Evolutionary conservation across 2,113 vertebrate genomes (phyloP), one percentile per base, ranked within the genome.

Genomic region (Pachypanchax playfairii): DNA sequence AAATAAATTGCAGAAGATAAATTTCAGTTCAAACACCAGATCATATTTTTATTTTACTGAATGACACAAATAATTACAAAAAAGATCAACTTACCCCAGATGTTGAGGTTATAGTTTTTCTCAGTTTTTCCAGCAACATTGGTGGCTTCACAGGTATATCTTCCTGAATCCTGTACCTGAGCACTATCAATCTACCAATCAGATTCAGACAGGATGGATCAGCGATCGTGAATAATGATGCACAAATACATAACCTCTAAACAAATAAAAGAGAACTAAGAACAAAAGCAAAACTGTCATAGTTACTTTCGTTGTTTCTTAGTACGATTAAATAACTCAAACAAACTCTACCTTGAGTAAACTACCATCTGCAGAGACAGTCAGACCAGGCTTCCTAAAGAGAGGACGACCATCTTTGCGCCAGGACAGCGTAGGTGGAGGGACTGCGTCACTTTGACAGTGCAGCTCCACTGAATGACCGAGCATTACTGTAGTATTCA

Each of bases 51-150:
- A 18, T 42, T 22, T n/a, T 12, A 17, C 9, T 33, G 4, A 10
- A 41, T 18, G 17, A 39, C 18, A 60, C 26, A 59, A 55, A 46
- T 1, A 48, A 12, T 8, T 5, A 25, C 7, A 38, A 58, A 12
- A 26, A n/a, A 20, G 3, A 35, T 3, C 48, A 10, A 80, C 95
- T 94, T 85, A 99, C 97, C 96, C 96, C 93, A 97, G 31, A 99
- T 89, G 55, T 96, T 97, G 52, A 99, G 93, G 78, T 98, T 99
- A 68, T 96, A 99, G 84, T 96, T 95, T 87, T 96, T 99, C 77
- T 97, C 94, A 0, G 92, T 96, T 89, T 96, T 99, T 15, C 97
- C 97, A 51, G 97, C 97, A 47, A 97, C 65, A 41, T 99, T 99
- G 17, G 93, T 94, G 0, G 97, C 97, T 79, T 98, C 94, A 0